Evolutionary conservation across 2,797 vertebrate genomes (phyloP).

Genomic region (Gambelia wislizenii): DNA sequence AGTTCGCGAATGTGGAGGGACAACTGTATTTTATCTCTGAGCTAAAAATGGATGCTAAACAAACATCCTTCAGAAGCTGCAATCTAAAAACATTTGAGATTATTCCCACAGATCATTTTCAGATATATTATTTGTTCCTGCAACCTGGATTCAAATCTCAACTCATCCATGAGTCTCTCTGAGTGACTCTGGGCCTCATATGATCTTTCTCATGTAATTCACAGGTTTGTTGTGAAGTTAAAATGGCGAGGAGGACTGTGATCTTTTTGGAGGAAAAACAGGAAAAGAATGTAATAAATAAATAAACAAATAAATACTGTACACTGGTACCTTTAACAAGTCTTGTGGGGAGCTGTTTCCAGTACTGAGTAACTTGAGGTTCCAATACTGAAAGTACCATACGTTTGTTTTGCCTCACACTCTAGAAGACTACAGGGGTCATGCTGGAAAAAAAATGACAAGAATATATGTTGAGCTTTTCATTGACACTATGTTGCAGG

Average conservation of each 20-base stretch:
- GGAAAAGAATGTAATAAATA: not conserved
- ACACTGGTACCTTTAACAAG: not conserved
- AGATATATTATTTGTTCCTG: not conserved
- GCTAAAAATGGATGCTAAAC: not conserved
- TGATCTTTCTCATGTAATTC: too few species aligned
- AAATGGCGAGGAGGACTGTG: too few species aligned
- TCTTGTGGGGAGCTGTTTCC: constrained; percentile 24
- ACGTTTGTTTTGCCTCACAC: constrained; percentile 19
- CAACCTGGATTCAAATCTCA: not conserved
- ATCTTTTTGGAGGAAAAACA: not conserved
- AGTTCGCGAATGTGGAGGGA: too few species aligned
- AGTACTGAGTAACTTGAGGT: constrained; percentile 19
- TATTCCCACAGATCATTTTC: not conserved
- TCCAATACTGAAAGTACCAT: not conserved
- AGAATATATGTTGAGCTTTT: constrained; percentile 24
- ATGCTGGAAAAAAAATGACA: constrained; percentile 20
- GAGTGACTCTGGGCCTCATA: too few species aligned
- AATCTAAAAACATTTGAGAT: not conserved
- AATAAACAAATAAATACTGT: not conserved
- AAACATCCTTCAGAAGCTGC: not conserved
- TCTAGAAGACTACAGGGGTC: constrained; percentile 17
- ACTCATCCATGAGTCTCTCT: too few species aligned
- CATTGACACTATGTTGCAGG: constrained; percentile 18
- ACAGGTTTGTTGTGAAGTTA: too few species aligned
- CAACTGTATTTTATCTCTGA: too few species aligned